These are phyloP conservation scores for Hystrix cristata DNA, from an alignment of 2,113 vertebrate species.

Conservation along the genomic window DNA sequence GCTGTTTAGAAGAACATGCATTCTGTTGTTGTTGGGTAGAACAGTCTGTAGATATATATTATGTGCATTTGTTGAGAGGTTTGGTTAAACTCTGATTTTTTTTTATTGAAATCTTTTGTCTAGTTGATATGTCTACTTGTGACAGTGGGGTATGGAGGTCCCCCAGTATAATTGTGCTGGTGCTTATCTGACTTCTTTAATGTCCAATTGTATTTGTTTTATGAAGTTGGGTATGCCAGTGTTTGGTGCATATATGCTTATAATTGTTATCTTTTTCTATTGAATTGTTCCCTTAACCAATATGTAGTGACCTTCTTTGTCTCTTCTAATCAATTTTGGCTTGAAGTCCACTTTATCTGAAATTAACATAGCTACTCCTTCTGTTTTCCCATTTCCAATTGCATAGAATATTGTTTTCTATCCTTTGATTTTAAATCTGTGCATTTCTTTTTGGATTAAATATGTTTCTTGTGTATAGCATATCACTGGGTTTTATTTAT, in stretches of 20 bases:
- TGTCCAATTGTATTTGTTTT: neutral
- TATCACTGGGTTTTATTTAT: too few relatives aligned
- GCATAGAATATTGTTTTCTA: too few relatives aligned
- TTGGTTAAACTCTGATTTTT: neutral
- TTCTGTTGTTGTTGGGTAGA: neutral
- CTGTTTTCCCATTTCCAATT: neutral
- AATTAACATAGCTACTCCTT: neutral
- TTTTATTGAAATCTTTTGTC: neutral
- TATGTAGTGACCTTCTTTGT: neutral
- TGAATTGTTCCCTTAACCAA: neutral
- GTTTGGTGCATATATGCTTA: neutral
- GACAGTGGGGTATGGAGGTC: neutral
- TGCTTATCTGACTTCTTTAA: neutral
- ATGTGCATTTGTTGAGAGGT: neutral
- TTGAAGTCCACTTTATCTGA: neutral
- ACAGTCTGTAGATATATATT: neutral
- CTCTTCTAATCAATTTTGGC: neutral
- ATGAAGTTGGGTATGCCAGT: neutral
- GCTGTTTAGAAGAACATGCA: neutral
- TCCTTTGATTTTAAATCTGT: too few relatives aligned
- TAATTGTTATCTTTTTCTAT: neutral
- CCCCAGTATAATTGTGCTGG: neutral
- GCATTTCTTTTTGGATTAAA: too few relatives aligned
- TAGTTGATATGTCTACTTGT: neutral
- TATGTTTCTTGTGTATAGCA: too few relatives aligned